These are phyloP conservation scores for Phymatocera aterrima DNA, from an alignment of 2,888 invertebrate species.

Conservation along the genomic window DNA sequence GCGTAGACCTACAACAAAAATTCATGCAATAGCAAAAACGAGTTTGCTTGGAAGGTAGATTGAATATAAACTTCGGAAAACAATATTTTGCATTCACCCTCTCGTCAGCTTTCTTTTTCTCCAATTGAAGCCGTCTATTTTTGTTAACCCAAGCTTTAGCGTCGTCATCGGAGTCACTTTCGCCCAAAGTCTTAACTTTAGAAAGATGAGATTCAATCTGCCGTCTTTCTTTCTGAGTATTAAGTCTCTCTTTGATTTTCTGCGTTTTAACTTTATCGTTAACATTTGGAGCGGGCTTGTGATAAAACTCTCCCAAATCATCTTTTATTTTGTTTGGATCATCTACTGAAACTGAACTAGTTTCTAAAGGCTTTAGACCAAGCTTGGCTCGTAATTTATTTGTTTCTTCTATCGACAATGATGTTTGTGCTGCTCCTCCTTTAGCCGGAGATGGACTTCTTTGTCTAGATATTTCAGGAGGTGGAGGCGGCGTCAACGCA, in stretches of 20 bases:
- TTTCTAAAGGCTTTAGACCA: slow-evolving; percentile 93
- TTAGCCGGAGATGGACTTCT: slow-evolving; percentile 67
- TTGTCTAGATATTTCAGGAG: slow-evolving; percentile 65
- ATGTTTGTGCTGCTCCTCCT: slow-evolving; percentile 75
- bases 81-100: slow-evolving; percentile 79
- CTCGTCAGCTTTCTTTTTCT: slow-evolving; percentile 90
- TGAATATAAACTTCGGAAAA: too few relatives aligned
- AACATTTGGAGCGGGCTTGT: slow-evolving; percentile 89
- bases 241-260: slow-evolving; percentile 88
- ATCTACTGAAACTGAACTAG: slow-evolving; percentile 73
- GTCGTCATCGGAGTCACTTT: slow-evolving; percentile 86
- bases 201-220: slow-evolving; percentile 83
- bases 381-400: slow-evolving; percentile 94
- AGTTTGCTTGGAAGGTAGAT: too few relatives aligned
- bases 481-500: slow-evolving; percentile 66
- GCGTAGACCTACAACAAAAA: too few relatives aligned
- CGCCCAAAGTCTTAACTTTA: slow-evolving; percentile 81
- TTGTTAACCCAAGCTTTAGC: slow-evolving; percentile 89
- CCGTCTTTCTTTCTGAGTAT: slow-evolving; percentile 87
- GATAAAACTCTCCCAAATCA: slow-evolving; percentile 88
- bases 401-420: slow-evolving; percentile 88
- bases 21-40: too few relatives aligned
- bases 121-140: slow-evolving; percentile 84
- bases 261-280: slow-evolving; percentile 85
- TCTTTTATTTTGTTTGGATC: slow-evolving; percentile 73